Percentiles rank a stretch among this genome's conserved stretches.
Evolutionary conservation across 2,888 invertebrate genomes (phyloP).

Genomic region (Sphinx pinastri): DNA sequence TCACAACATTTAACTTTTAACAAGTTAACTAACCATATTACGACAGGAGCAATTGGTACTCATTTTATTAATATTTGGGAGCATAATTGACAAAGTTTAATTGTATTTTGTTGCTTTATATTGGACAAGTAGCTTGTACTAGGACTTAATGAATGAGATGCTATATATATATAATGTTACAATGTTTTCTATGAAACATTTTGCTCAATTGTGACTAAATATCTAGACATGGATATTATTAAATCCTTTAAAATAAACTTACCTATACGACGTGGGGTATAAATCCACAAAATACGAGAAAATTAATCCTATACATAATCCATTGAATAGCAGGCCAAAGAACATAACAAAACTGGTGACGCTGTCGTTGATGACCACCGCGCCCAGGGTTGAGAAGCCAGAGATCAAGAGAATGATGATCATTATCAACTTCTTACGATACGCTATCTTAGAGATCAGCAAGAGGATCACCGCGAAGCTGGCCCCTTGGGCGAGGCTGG

Average conservation of each 20-base stretch:
- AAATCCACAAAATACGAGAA: conserved; percentile 58
- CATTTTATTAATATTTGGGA: too few relatives aligned
- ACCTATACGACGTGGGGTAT: conserved; percentile 60
- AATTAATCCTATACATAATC: conserved; percentile 50
- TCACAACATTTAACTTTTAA: too few relatives aligned
- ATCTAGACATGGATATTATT: too few relatives aligned
- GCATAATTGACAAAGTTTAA: too few relatives aligned
- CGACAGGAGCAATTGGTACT: too few relatives aligned
- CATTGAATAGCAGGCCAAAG: conserved; percentile 47
- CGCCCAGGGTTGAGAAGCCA: conserved; percentile 40
- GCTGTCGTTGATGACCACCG: conserved; percentile 45
- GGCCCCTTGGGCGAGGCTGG: conserved; percentile 43
- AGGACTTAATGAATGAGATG: too few relatives aligned
- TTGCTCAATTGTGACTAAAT: too few relatives aligned
- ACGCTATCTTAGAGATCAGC: conserved; percentile 45
- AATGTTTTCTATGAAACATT: too few relatives aligned
- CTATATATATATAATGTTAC: too few relatives aligned
- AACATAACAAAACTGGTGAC: conserved; percentile 51
- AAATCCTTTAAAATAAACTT: conserved; percentile 31
- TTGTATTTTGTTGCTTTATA: too few relatives aligned
- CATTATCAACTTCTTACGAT: conserved; percentile 48
- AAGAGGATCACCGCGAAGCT: conserved; percentile 47
- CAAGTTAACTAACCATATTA: too few relatives aligned
- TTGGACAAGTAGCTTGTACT: too few relatives aligned
- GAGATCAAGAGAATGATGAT: conserved; percentile 44